Evolutionary conservation across 2,888 invertebrate genomes (phyloP).

Genomic region (Trilocha varians): DNA sequence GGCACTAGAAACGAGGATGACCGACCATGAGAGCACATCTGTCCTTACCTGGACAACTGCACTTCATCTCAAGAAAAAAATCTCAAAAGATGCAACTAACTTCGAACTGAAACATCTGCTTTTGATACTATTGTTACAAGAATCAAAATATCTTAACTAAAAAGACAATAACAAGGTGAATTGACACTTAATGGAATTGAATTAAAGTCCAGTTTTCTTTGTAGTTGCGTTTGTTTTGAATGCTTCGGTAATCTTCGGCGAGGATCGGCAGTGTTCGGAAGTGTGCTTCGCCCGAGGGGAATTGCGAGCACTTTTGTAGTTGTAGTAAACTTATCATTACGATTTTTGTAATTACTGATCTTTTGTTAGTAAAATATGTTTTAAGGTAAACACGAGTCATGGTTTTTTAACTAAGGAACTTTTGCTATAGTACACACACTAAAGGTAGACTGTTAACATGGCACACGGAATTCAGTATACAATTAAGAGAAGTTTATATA

Average conservation of each 20-base stretch:
- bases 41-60: slow-evolving; percentile 56
- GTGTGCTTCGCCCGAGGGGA: slow-evolving; percentile 43
- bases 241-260: slow-evolving; percentile 41
- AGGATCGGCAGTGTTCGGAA: slow-evolving; percentile 38
- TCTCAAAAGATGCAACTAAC: slow-evolving; percentile 58
- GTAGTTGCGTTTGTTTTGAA: slow-evolving; percentile 24
- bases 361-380: too few species aligned
- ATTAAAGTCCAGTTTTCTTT: too few species aligned
- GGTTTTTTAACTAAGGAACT: too few species aligned
- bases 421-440: too few species aligned
- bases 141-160: slow-evolving; percentile 16
- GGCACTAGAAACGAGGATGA: slow-evolving; percentile 28
- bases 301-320: too few species aligned
- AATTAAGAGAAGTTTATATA: too few species aligned
- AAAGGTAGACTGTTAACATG: too few species aligned
- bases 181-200: too few species aligned
- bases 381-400: too few species aligned
- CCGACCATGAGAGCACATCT: slow-evolving; percentile 40
- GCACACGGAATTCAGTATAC: too few species aligned
- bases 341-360: too few species aligned
- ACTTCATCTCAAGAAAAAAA: slow-evolving; percentile 61
- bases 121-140: slow-evolving; percentile 17
- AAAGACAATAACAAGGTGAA: not conserved
- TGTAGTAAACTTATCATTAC: too few species aligned
- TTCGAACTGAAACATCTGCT: slow-evolving; percentile 63